These are phyloP conservation scores for Hydractinia symbiolongicarpus DNA, from an alignment of 30 jellyfish, hydroid and myxozoan species.

Conservation along the genomic window DNA sequence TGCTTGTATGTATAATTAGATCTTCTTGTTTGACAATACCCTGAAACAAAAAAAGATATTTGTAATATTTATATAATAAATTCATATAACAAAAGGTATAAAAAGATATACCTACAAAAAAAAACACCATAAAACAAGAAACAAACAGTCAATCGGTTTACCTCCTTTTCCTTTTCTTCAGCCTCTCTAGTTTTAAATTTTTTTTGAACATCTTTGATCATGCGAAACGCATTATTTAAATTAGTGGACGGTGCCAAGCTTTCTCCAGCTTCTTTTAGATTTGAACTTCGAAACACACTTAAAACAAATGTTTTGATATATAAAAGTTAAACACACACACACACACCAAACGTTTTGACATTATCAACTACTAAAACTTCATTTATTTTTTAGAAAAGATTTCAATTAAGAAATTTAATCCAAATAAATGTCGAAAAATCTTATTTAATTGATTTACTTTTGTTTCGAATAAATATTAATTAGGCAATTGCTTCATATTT, in stretches of 20 bases:
- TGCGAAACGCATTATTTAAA: slow-evolving; percentile 83
- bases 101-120: background rate
- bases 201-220: slow-evolving; percentile 93
- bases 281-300: slow-evolving; percentile 92
- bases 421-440: too few relatives aligned
- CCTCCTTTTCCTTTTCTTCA: slow-evolving; percentile 96
- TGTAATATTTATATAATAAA: background rate
- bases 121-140: background rate
- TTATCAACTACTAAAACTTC: too few relatives aligned
- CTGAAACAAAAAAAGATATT: slow-evolving; percentile 5
- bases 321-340: background rate
- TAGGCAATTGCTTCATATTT: too few relatives aligned
- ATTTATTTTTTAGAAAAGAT: too few relatives aligned
- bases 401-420: too few relatives aligned
- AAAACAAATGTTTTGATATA: background rate
- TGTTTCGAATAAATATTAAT: too few relatives aligned
- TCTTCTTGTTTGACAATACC: slow-evolving; percentile 99
- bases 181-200: slow-evolving; percentile 94
- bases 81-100: background rate
- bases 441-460: too few relatives aligned
- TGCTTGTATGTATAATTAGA: slow-evolving; percentile 51
- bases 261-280: slow-evolving; percentile 71
- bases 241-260: slow-evolving; percentile 64
- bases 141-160: background rate
- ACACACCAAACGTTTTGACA: background rate